phyloP scores from a whole-genome alignment of 2,113 vertebrate species.

The Ictidomys tridecemlineatus region DNA sequence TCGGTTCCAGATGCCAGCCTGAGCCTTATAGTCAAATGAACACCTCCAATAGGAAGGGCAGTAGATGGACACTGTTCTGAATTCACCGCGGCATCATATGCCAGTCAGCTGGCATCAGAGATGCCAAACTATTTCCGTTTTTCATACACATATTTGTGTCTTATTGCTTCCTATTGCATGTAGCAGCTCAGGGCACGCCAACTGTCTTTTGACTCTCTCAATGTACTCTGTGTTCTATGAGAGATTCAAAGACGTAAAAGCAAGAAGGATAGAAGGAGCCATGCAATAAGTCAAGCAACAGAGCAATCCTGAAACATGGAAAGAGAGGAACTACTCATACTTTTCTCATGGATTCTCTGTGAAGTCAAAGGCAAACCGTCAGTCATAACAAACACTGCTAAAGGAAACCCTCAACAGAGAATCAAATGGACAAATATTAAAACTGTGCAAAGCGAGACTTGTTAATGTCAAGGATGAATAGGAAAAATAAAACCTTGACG shows the following conservation, averaged over 20 bases:
- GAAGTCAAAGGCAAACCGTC: not conserved
- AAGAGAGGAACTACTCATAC: not conserved
- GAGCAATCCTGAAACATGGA: not conserved
- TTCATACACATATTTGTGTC: not conserved
- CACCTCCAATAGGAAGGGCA: not conserved
- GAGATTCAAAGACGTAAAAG: not conserved
- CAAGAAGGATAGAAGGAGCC: not conserved
- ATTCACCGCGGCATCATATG: not conserved
- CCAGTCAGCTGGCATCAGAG: not conserved
- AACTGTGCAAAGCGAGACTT: not conserved
- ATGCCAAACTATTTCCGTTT: not conserved
- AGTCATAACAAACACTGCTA: not conserved
- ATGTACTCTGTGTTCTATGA: not conserved
- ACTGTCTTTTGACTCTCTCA: not conserved
- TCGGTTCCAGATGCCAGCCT: not conserved
- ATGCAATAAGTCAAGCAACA: not conserved
- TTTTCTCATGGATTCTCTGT: not conserved
- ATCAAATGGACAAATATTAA: constrained; percentile 1
- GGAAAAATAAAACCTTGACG: constrained; percentile 12
- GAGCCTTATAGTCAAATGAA: not conserved
- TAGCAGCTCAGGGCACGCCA: not conserved
- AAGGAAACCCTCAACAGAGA: not conserved
- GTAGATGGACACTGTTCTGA: not conserved
- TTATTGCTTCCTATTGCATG: not conserved
- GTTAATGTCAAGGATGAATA: not conserved